Percentiles rank a stretch among this genome's conserved stretches.
Conservation (phyloP, 2,888 invertebrate genomes). For the Volucella bombylans region DNA sequence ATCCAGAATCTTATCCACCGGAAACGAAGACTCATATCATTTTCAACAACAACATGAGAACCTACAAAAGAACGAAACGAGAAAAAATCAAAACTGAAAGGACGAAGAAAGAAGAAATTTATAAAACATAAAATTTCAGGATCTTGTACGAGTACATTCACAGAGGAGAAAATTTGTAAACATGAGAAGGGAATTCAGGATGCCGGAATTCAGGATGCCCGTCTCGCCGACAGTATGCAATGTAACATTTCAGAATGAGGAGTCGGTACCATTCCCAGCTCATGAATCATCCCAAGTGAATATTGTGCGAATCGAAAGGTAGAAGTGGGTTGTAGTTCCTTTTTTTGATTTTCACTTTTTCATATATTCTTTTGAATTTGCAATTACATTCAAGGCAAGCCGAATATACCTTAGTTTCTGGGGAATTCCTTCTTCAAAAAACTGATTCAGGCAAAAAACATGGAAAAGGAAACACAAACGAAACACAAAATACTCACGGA, state of each 20-base stretch:
- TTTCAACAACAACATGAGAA: background rate
- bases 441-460: background rate
- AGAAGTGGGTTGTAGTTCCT: conserved; percentile 31
- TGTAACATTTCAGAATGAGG: background rate
- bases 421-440: conserved; percentile 16
- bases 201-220: conserved; percentile 14
- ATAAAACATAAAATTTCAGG: conserved; percentile 36
- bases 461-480: background rate
- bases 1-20: no score
- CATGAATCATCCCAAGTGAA: conserved; percentile 52
- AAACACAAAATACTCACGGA: conserved; percentile 10
- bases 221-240: conserved; percentile 5
- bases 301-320: conserved; percentile 58
- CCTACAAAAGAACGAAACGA: background rate
- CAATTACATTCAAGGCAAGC: conserved; percentile 34
- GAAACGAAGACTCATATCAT: no score
- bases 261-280: background rate
- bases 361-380: conserved; percentile 35
- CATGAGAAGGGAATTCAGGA: conserved; percentile 59
- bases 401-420: conserved; percentile 17
- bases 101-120: conserved; percentile 23
- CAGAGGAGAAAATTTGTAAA: conserved; percentile 47
- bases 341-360: background rate
- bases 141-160: conserved; percentile 8
- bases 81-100: conserved; percentile 25